Evolutionary conservation across 2,113 vertebrate genomes (phyloP).

Genomic region (Puma concolor): DNA sequence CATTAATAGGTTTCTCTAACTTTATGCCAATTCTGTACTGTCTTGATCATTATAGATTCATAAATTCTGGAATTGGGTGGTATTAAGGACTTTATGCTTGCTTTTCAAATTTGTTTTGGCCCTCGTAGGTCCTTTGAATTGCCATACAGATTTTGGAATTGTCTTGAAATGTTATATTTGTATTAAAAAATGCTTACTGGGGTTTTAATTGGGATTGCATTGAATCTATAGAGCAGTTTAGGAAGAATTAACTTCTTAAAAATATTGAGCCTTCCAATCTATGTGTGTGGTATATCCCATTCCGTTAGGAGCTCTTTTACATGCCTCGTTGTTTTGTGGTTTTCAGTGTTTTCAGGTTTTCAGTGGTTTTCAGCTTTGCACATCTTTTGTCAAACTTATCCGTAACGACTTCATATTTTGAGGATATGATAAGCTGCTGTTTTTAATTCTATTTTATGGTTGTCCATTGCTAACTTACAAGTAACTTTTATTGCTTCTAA

Average conservation of each 20-base stretch:
- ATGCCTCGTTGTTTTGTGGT: not conserved
- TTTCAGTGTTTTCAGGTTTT: not conserved
- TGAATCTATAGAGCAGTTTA: not conserved
- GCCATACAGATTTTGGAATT: not conserved
- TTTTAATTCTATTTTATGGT: not conserved
- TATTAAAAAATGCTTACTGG: not conserved
- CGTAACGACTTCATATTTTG: not conserved
- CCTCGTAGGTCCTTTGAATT: not conserved
- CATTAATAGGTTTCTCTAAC: not conserved
- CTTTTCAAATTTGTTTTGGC: not conserved
- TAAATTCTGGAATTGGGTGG: conserved; percentile 17
- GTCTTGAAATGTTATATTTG: not conserved
- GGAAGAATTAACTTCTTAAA: not conserved
- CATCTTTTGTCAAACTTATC: not conserved
- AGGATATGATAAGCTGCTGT: not conserved
- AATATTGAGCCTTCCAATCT: not conserved
- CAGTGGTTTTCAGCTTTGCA: not conserved
- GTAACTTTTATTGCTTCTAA: not conserved
- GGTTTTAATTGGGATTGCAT: not conserved
- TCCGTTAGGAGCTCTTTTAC: not conserved
- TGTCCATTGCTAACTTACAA: not conserved
- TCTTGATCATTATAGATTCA: not conserved
- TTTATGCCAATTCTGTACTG: not conserved
- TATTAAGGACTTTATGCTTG: not conserved
- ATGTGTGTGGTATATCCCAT: not conserved